A percentile compares a stretch with the other conserved stretches of the same genome.
These are phyloP conservation scores for Euborellia annulipes DNA, from an alignment of 1,140 invertebrate genomes.

Conservation along the genomic window DNA sequence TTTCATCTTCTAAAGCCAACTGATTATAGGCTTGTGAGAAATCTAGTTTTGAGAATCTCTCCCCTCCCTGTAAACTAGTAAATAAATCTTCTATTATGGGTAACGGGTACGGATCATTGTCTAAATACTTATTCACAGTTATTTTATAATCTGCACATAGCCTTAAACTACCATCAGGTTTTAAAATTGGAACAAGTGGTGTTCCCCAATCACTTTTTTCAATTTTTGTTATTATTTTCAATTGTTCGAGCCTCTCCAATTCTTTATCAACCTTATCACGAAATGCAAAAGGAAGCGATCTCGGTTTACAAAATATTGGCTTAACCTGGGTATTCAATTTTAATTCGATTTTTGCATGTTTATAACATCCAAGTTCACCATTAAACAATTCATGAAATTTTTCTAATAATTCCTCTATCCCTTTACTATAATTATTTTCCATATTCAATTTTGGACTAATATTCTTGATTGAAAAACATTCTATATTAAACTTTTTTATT, in stretches of 20 bases:
- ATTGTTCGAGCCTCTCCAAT: conserved; percentile 13
- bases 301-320: conserved; percentile 21
- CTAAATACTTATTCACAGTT: conserved; percentile 13
- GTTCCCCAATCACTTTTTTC: conserved; percentile 23
- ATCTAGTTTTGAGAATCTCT: conserved; percentile 15
- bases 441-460: too few species aligned
- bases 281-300: background rate
- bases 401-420: too few species aligned
- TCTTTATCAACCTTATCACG: conserved; percentile 15
- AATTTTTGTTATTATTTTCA: conserved; percentile 17
- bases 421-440: too few species aligned
- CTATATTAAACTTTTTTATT: too few species aligned
- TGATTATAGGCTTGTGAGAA: conserved; percentile 4
- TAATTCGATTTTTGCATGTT: too few species aligned
- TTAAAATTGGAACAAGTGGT: conserved; percentile 24
- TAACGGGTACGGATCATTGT: conserved; percentile 12
- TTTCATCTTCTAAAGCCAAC: background rate
- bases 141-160: conserved; percentile 20
- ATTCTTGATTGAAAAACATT: too few species aligned
- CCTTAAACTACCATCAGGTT: conserved; percentile 20
- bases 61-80: conserved; percentile 10
- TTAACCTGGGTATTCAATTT: conserved; percentile 5
- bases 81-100: conserved; percentile 16
- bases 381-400: too few species aligned
- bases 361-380: too few species aligned